Base-by-base conservation (phyloP, 1,140 invertebrate species). In the Euura lappo region DNA sequence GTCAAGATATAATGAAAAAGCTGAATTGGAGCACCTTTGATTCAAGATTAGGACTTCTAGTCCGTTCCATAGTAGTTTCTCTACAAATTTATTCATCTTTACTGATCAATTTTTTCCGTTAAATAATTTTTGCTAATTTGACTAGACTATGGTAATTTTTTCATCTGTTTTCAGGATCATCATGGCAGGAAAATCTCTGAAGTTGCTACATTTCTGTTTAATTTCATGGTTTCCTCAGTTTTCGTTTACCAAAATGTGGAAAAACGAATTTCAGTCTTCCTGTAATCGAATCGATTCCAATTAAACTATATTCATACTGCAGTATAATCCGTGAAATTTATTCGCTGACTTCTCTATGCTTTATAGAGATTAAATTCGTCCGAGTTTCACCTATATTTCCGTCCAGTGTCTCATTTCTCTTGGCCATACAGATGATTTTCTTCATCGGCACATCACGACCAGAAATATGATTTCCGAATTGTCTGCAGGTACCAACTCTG, bases 391-490 rank as follows among this genome's bases (percentile, higher is more conserved):
- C 51, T 60, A 60, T 60, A n/a, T 60, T 11, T n/a, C 51, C 51
- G 6, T 60, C 51, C 0, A 60, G 3, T 5, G 51, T 60, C 13
- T 60, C 13, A 11, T 60, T 60, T 60, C 13, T 60, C 51, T 60
- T 60, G 10, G 51, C 51, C 51, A 60, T 60, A 60, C 51, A 60
- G 51, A 60, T 60, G 51, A 60, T 60, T 60, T 60, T 60, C 51
- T 60, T 60, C 51, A 60, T 60, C 51, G 51, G 51, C 51, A 60
- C 51, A 60, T 8, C 5, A 6, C 51, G 51, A n/a, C 10, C 10
- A 8, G 51, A 6, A 11, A 11, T n/a, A 4, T n/a, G 10, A 4
- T 11, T 60, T 6, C 51, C 3, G 13, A 60, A 6, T 11, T 8
- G 6, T 4, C 10, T 8, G 28, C 28, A 28, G 51, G 10, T 60